These are phyloP conservation scores for Amphiprion ocellaris DNA, from an alignment of 2,113 vertebrate species.

Conservation along the genomic window DNA sequence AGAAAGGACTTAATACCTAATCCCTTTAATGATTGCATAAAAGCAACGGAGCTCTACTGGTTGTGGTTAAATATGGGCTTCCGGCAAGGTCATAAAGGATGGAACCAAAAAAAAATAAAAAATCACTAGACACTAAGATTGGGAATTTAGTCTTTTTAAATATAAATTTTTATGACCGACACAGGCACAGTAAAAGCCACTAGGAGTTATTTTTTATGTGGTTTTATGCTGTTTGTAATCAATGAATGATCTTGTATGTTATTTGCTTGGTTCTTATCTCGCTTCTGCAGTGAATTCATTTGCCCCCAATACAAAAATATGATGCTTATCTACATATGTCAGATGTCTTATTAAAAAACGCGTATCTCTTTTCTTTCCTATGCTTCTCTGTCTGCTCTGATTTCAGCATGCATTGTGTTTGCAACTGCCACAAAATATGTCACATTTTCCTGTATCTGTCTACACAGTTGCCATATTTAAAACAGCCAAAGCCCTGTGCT, in stretches of 20 bases:
- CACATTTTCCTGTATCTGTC: slow-evolving; percentile 1
- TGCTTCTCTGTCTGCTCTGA: neutral
- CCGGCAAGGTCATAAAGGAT: slow-evolving; percentile 7
- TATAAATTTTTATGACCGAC: neutral
- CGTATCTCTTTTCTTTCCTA: neutral
- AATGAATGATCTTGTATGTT: neutral
- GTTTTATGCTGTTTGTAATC: slow-evolving; percentile 1
- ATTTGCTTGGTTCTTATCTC: slow-evolving; percentile 26
- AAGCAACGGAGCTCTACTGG: slow-evolving; percentile 18
- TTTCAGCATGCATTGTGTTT: slow-evolving; percentile 1
- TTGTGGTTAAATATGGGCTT: slow-evolving; percentile 65
- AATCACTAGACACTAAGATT: neutral
- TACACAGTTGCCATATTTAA: neutral
- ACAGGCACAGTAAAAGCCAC: neutral
- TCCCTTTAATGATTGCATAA: slow-evolving; percentile 64
- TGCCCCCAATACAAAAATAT: slow-evolving; percentile 13
- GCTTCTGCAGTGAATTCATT: slow-evolving; percentile 3
- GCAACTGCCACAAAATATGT: neutral
- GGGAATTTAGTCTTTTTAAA: slow-evolving; percentile 15
- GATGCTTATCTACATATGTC: slow-evolving; percentile 8
- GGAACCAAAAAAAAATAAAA: slow-evolving; percentile 9
- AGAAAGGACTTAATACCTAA: slow-evolving; percentile 55
- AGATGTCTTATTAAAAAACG: neutral
- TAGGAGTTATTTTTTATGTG: neutral
- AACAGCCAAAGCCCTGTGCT: neutral